These are phyloP conservation scores for Rhipidura dahli DNA, from an alignment of 2,113 vertebrate species.

Conservation along the genomic window DNA sequence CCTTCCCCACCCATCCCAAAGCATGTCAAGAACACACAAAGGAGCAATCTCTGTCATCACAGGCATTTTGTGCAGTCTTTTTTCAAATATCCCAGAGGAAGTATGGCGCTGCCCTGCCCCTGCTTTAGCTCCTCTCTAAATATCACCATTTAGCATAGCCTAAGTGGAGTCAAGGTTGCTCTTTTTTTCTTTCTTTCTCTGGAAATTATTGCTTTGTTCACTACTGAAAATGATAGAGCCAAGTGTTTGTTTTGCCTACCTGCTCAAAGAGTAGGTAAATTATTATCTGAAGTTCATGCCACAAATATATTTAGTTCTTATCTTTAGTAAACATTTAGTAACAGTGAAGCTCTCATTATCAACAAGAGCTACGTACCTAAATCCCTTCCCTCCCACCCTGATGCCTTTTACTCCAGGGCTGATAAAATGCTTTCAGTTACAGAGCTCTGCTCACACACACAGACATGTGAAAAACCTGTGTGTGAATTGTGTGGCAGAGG, in stretches of 20 bases:
- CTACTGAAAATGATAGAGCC: background rate
- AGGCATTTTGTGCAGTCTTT: background rate
- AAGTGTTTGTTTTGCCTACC: constrained; percentile 59
- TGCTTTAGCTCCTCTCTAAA: constrained; percentile 6
- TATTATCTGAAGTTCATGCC: constrained; percentile 62
- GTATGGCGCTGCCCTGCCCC: background rate
- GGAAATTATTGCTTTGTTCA: constrained; percentile 33
- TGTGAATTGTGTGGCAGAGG: background rate
- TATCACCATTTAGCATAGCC: background rate
- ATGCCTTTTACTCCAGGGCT: constrained; percentile 48
- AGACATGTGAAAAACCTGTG: background rate
- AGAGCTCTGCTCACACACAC: background rate
- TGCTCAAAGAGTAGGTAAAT: constrained; percentile 56
- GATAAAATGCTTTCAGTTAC: constrained; percentile 60
- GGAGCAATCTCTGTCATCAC: background rate
- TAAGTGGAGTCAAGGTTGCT: constrained; percentile 21
- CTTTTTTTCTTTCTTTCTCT: background rate
- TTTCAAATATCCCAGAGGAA: background rate
- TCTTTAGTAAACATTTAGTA: constrained; percentile 65
- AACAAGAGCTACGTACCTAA: constrained; percentile 48
- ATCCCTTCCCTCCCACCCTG: background rate
- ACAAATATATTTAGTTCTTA: constrained; percentile 64
- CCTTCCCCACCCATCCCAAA: background rate
- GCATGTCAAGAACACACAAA: background rate
- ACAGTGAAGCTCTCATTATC: constrained; percentile 63